Percentiles rank a stretch among this genome's conserved stretches.
Evolutionary conservation across 2,888 invertebrate genomes (phyloP).

Genomic region (Calephelis perditalis): DNA sequence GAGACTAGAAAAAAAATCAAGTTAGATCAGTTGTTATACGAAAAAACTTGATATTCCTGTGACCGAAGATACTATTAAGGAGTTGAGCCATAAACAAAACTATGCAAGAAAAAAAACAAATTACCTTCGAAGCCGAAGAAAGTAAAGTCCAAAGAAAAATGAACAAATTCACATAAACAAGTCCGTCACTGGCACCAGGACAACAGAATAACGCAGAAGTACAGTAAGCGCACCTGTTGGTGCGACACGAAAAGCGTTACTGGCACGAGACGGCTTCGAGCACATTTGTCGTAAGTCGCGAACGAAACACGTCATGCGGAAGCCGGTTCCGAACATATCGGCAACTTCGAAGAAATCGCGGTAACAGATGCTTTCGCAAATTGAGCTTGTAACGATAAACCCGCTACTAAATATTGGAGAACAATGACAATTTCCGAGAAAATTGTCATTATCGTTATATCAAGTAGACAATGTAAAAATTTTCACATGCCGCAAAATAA

Average conservation of each 20-base stretch:
- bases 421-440: constrained; percentile 8
- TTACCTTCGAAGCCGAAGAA: background rate
- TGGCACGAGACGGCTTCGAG: constrained; percentile 50
- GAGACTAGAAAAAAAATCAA: no score
- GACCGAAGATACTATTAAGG: no score
- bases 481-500: no score
- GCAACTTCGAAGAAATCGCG: constrained; percentile 57
- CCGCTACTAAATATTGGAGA: background rate
- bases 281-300: constrained; percentile 51
- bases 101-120: no score
- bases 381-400: constrained; percentile 13
- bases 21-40: no score
- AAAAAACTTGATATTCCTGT: no score
- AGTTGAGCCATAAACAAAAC: no score
- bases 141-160: background rate
- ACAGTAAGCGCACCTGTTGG: constrained; percentile 63
- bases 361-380: constrained; percentile 25
- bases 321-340: constrained; percentile 64
- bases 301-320: constrained; percentile 66
- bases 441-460: background rate
- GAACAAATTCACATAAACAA: constrained; percentile 34
- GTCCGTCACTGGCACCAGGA: constrained; percentile 42
- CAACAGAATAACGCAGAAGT: constrained; percentile 45
- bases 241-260: constrained; percentile 68
- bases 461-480: background rate